phyloP scores from a whole-genome alignment of 2,888 invertebrate species.

The Malachius bipustulatus region DNA sequence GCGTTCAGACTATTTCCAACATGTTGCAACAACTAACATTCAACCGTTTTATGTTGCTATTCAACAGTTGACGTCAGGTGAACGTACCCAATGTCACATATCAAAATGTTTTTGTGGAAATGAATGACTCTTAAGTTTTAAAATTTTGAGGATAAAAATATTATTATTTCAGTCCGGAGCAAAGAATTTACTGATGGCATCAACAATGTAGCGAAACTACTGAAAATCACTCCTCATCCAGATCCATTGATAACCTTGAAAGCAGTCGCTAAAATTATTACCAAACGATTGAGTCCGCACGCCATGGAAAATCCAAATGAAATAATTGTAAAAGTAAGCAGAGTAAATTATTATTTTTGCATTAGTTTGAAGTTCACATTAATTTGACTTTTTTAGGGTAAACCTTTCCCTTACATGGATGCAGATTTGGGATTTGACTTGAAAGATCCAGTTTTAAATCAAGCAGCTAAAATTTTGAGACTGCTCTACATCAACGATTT shows the following conservation, averaged over 20 bases:
- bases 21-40: too few species aligned
- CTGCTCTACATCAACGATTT: constrained; percentile 76
- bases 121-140: too few species aligned
- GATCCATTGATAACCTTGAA: constrained; percentile 65
- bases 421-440: constrained; percentile 54
- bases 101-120: too few species aligned
- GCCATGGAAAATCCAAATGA: constrained; percentile 44
- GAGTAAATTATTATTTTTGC: constrained; percentile 2
- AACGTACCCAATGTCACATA: too few species aligned
- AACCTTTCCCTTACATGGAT: constrained; percentile 56
- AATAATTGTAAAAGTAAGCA: constrained; percentile 36
- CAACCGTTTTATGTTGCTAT: too few species aligned
- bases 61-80: too few species aligned
- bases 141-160: too few species aligned
- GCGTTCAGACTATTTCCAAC: too few species aligned
- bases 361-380: constrained; percentile 8
- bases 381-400: constrained; percentile 39
- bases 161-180: constrained; percentile 54
- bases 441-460: constrained; percentile 51
- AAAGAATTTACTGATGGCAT: constrained; percentile 76
- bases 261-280: constrained; percentile 52
- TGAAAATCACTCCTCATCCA: constrained; percentile 71
- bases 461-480: constrained; percentile 65
- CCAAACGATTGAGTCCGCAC: constrained; percentile 45
- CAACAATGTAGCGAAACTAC: constrained; percentile 59